Conservation (phyloP, 2,888 invertebrate species). For the Heliconius aoede region DNA sequence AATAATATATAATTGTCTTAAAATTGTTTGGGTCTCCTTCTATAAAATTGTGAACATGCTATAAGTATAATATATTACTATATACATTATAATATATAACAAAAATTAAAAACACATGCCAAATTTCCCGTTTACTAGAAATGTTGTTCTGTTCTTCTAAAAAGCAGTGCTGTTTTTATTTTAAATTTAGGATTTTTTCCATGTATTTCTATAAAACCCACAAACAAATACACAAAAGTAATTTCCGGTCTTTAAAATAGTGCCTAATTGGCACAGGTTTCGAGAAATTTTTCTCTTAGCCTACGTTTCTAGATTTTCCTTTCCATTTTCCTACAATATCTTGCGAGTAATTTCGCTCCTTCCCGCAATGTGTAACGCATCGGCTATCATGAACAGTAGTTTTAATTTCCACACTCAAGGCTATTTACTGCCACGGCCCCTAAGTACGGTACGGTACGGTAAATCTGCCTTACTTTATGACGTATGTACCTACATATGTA, state of each 20-base stretch:
- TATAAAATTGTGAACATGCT: too few relatives aligned
- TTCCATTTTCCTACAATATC: slow-evolving; percentile 22
- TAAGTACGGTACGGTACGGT: slow-evolving; percentile 35
- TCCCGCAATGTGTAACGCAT: slow-evolving; percentile 36
- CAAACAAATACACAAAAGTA: neutral
- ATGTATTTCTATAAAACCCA: too few relatives aligned
- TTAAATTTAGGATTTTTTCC: too few relatives aligned
- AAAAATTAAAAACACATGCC: too few relatives aligned
- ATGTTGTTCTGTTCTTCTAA: too few relatives aligned
- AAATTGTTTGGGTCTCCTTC: too few relatives aligned
- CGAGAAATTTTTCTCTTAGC: neutral
- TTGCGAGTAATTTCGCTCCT: slow-evolving; percentile 30
- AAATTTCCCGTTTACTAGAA: too few relatives aligned
- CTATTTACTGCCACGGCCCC: slow-evolving; percentile 42
- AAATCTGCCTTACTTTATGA: slow-evolving; percentile 45
- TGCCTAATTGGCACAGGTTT: slow-evolving; percentile 9
- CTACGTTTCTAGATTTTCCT: neutral
- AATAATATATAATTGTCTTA: too few relatives aligned
- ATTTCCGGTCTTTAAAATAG: neutral
- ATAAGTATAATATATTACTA: too few relatives aligned
- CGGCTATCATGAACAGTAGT: slow-evolving; percentile 33
- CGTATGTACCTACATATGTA: slow-evolving; percentile 14
- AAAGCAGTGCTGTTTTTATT: too few relatives aligned
- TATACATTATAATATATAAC: too few relatives aligned
- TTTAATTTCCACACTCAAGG: slow-evolving; percentile 36